Base-by-base conservation (phyloP, 1,140 invertebrate genomes). In the Lepidurus packardi region DNA sequence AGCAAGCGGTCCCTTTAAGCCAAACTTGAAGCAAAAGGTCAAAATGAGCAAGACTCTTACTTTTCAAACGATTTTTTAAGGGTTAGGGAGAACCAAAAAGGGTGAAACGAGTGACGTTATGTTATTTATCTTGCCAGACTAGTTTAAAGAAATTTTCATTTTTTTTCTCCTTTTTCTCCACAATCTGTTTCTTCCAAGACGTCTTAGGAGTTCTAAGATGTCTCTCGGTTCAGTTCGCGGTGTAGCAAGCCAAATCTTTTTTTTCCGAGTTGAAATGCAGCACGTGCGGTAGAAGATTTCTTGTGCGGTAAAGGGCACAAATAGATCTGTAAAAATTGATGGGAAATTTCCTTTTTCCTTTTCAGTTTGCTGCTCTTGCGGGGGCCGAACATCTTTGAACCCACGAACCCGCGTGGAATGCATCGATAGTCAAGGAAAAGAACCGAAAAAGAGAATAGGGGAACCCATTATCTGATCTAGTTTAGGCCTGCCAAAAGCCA, bases 271-370 rank as follows among this genome's bases (percentile, higher is more conserved):
- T 65, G 6, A 65, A 65, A 65, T 65, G 53, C 8, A 65, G 53
- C 53, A 65, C 53, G 53, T 65, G 53, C 53, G 16, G 53, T 13
- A n/a, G 21, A 65, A 65, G 53, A 65, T 65, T 65, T 65, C 53
- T 1, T 65, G n/a, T 7, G 16, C 53, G 21, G 13, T 21, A 13
- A 8, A 8, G 16, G 13, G 16, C 16, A 65, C 21, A 65, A 16
- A 47, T 47, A 47, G 53, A 65, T 65, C 53, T 65, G 53, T 65
- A 7, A 65, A 65, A 65, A 65, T 65, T 65, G 53, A 65, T 65
- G 53, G 21, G 53, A 65, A 65, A 65, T 65, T 1, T 21, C 21
- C 53, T 65, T 65, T 65, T 13, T 21, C 53, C 53, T 65, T 65
- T 65, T 65, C 21, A n/a, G 16, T 65, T 21, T 21, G 53, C 34